Percentiles rank a stretch among this genome's conserved stretches.
Evolutionary conservation across 1,140 invertebrate species (phyloP).

Genomic region (Rhysida immarginata): DNA sequence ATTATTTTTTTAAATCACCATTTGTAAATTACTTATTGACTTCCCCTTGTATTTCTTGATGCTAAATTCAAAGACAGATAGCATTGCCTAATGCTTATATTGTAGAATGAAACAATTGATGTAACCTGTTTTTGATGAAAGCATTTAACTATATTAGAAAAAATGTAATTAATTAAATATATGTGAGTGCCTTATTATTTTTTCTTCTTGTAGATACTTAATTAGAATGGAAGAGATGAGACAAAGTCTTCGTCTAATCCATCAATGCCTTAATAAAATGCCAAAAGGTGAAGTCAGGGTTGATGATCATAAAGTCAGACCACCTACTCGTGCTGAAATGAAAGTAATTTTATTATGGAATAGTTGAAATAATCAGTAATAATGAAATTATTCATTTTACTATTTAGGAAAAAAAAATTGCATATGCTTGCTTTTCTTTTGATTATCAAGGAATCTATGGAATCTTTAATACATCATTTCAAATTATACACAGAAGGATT

Average conservation of each 20-base stretch:
- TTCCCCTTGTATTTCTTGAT: no score
- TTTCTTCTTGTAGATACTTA: constrained; percentile 50
- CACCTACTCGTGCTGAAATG: constrained; percentile 85
- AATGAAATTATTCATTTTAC: no score
- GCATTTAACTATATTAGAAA: neutral
- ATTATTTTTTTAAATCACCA: neutral
- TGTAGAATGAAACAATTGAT: no score
- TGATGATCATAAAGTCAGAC: constrained; percentile 84
- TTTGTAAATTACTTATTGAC: no score
- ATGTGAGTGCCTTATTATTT: neutral
- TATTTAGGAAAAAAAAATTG: constrained; percentile 64
- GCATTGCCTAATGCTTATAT: no score
- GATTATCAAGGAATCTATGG: constrained; percentile 97
- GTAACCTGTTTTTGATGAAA: no score
- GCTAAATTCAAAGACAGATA: no score
- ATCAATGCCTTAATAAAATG: constrained; percentile 97
- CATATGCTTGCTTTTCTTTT: constrained; percentile 98
- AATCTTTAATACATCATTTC: constrained; percentile 96
- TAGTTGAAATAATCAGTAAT: no score
- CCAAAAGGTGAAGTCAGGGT: constrained; percentile 82
- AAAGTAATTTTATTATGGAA: no score
- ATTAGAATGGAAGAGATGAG: constrained; percentile 94
- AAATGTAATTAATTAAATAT: neutral
- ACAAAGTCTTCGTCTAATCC: constrained; percentile 82
- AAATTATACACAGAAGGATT: constrained; percentile 95